Base-by-base conservation (phyloP, 53 echinoderm and acorn worm genomes). In the Stichopus horrens region DNA sequence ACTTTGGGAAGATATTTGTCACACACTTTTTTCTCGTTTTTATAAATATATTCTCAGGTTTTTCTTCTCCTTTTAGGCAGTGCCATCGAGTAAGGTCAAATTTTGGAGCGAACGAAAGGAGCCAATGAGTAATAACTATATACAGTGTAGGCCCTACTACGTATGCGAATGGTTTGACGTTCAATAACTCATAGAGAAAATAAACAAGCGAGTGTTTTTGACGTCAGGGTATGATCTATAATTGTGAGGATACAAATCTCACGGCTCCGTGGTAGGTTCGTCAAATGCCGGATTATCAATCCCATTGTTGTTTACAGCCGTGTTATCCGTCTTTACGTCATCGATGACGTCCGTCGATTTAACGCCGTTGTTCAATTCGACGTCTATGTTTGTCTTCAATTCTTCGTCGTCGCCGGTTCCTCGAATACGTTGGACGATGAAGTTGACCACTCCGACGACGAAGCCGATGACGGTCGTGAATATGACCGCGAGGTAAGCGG, bases 401-500 rank as follows among this genome's bases (percentile, higher is more conserved):
- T 76, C 76, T 14, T 83, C 84, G 22, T 83, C 84, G 22, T 83
- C 84, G 9, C 21, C 21, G 9, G 57, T 57, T 58, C 84, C 84
- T 58, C 59, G 54, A 23, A 58, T 4, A 8, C 66, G 23, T 3
- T 58, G 84, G 51, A 57, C 16, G 9, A 83, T 83, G 84, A 57
- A 83, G 84, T 83, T 83, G 11, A 83, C 21, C 4, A 58, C 20
- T 5, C 22, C 84, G 5, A 23, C 84, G 11, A 83, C 51, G 54
- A 58, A 23, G 21, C 89, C 89, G 55, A 89, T 77, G 54, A 83
- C 63, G 22, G 88, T 56, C 56, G 92, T 86, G 83, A 89, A 89
- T 63, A 92, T 84, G 77, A 92, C 65, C 86, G 77, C 77, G 56
- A 92, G 89, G 68, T 89, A 89, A 66, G 92, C 85, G 8, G 89